phyloP scores from a whole-genome alignment of 2,888 invertebrate species.

The Drosophila testacea region DNA sequence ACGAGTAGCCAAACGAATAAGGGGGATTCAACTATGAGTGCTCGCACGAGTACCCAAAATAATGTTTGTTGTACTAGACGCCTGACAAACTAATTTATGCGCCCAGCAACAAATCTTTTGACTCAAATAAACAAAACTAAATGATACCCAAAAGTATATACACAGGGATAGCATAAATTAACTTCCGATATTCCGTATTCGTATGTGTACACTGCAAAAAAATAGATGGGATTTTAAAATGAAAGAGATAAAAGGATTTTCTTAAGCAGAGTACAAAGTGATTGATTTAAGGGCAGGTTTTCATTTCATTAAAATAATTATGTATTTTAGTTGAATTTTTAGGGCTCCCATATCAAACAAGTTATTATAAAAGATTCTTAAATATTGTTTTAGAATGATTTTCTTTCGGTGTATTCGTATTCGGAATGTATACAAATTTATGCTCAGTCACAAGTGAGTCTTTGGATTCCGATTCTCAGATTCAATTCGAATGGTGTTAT shows the following conservation, averaged over 20 bases:
- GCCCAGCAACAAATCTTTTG: conserved; percentile 74
- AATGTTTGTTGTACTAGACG: conserved; percentile 53
- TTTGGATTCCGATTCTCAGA: background rate
- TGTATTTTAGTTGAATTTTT: too few relatives aligned
- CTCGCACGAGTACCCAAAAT: conserved; percentile 4
- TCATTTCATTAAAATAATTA: too few relatives aligned
- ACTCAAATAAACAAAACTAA: conserved; percentile 76
- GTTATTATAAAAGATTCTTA: too few relatives aligned
- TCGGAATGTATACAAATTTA: conserved; percentile 68
- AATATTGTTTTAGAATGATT: background rate
- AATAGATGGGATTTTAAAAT: too few relatives aligned
- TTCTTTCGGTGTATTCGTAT: background rate
- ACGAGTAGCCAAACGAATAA: background rate
- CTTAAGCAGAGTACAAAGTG: too few relatives aligned
- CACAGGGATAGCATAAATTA: conserved; percentile 67
- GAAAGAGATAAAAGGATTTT: too few relatives aligned
- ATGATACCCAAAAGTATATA: conserved; percentile 41
- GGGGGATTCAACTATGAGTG: conserved; percentile 3
- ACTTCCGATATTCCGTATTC: conserved; percentile 63
- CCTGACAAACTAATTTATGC: conserved; percentile 81
- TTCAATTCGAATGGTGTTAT: conserved; percentile 65
- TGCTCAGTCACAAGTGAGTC: conserved; percentile 57
- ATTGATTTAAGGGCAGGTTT: too few relatives aligned
- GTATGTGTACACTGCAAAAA: conserved; percentile 4
- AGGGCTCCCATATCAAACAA: too few relatives aligned